Conservation (phyloP, 2,113 vertebrate genomes). For the Numenius arquata region DNA sequence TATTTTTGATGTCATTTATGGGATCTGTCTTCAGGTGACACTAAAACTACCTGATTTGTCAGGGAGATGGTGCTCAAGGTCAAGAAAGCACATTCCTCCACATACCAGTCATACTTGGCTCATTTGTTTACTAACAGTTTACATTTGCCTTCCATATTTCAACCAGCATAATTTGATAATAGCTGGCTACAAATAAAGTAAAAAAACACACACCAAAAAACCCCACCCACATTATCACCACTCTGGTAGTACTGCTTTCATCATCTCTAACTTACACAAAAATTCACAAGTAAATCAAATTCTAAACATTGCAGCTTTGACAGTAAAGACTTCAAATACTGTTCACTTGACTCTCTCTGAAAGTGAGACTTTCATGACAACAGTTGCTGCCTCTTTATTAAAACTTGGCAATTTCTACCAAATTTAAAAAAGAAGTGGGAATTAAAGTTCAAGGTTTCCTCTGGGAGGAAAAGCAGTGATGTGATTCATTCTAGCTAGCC, state of each 20-base stretch:
- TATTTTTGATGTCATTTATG: background rate
- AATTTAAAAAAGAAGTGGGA: background rate
- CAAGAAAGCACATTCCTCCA: background rate
- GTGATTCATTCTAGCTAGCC: background rate
- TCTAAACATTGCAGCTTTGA: background rate
- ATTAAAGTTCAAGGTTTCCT: background rate
- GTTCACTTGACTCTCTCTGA: background rate
- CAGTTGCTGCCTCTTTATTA: background rate
- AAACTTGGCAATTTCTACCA: background rate
- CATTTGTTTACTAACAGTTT: background rate
- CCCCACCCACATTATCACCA: background rate
- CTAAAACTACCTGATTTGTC: background rate
- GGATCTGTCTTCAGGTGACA: background rate
- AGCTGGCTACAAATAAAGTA: background rate
- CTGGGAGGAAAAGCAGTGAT: background rate
- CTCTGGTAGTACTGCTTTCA: background rate
- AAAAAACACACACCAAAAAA: background rate
- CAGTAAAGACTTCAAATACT: background rate
- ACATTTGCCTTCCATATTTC: background rate
- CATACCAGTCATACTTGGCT: background rate
- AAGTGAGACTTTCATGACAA: background rate
- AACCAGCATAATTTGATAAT: background rate
- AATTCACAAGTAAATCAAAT: background rate
- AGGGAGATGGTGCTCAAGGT: background rate
- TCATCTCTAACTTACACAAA: background rate